phyloP scores from a whole-genome alignment of 2,113 vertebrate species.

The Macaca nemestrina region DNA sequence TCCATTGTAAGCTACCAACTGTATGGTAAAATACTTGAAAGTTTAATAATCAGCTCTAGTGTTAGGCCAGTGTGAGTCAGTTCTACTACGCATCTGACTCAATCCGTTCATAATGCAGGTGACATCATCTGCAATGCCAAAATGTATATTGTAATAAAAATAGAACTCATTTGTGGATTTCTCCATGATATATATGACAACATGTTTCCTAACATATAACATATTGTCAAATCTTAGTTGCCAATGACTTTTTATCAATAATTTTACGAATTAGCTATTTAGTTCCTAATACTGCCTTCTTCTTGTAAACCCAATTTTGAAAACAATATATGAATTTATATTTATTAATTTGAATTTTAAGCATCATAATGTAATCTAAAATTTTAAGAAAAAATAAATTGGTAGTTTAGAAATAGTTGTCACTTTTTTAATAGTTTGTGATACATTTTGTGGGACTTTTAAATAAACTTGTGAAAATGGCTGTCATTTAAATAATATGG shows the following conservation, averaged over 20 bases:
- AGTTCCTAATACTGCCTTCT: background rate
- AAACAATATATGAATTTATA: background rate
- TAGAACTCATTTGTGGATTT: background rate
- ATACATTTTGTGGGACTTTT: background rate
- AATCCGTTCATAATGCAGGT: background rate
- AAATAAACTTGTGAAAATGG: background rate
- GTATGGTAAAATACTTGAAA: background rate
- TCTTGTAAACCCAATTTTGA: background rate
- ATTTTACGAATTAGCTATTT: background rate
- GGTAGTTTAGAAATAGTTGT: background rate
- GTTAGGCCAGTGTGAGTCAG: background rate
- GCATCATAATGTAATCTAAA: background rate
- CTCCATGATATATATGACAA: background rate
- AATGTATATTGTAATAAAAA: background rate
- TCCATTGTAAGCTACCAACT: background rate
- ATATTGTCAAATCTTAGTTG: background rate
- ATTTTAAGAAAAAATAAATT: background rate
- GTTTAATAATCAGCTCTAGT: background rate
- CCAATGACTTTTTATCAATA: background rate
- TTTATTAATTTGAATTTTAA: background rate
- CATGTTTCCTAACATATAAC: background rate
- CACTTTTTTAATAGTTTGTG: background rate
- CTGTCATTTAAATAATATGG: background rate
- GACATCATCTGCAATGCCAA: background rate
- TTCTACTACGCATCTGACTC: rapidly evolving